Conservation (phyloP, 2,888 invertebrate species). For the Theodoxus fluviatilis region DNA sequence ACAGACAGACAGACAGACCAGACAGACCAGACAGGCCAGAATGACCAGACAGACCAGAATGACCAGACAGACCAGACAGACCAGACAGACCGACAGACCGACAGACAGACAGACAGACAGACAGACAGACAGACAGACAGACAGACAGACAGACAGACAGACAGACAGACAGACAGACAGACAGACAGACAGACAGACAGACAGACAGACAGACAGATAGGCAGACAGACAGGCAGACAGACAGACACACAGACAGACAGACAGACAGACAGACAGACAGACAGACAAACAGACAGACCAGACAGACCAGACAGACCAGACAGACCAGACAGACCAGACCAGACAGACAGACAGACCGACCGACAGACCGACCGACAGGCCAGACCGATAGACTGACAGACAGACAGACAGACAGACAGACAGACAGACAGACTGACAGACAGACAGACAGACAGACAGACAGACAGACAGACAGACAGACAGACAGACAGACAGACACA, state of each 20-base stretch:
- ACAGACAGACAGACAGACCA: not conserved
- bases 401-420: conserved; percentile 26
- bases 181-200: not conserved
- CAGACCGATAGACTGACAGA: conserved; percentile 8
- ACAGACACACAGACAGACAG: not conserved
- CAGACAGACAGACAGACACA: conserved; percentile 25
- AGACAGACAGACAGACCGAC: not conserved
- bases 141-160: not conserved
- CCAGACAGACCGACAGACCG: too few relatives aligned
- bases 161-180: not conserved
- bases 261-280: not conserved
- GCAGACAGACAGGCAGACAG: not conserved
- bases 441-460: conserved; percentile 27
- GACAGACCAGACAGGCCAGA: too few relatives aligned
- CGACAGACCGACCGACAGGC: too few relatives aligned
- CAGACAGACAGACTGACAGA: conserved; percentile 26
- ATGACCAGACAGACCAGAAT: conserved; percentile 15
- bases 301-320: conserved; percentile 8
- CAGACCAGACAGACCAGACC: conserved; percentile 9
- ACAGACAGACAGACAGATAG: not conserved
- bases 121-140: too few relatives aligned
- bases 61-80: not conserved
- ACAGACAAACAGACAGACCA: not conserved
- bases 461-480: conserved; percentile 26
- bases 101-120: too few relatives aligned